Base-by-base conservation (phyloP, 2,888 invertebrate genomes). In the Agrotis segetum region DNA sequence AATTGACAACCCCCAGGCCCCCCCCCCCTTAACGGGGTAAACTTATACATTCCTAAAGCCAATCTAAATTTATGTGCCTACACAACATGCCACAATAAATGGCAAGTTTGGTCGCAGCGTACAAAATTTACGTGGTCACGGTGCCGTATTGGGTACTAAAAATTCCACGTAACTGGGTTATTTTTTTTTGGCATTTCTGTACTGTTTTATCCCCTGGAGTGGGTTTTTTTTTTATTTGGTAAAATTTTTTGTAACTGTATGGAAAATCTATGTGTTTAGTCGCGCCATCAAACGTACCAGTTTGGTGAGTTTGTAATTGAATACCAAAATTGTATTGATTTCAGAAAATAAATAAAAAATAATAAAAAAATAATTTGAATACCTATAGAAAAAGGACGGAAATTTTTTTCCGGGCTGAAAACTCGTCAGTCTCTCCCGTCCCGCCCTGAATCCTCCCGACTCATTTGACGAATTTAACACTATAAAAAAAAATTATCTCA, bases 61-160 rank as follows among this genome's bases (percentile, higher is more conserved):
- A 83, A 81, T 83, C 83, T 81, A 83, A 79, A 83, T 83, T 83
- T 71, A 79, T 58, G 71, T 67, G n/a, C 34, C 56, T 34, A 56
- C 61, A 59, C 71, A 34, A 65, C 60, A 61, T 44, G 52, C 55
- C 49, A 62, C 73, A 34, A 72, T 72, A 76, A 71, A 83, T 83
- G 70, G 76, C 70, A 74, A 66, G 60, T 76, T 74, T 68, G 58
- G 61, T 53, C 56, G 74, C 68, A 50, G 65, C 81, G 68, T 83
- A 62, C 66, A 79, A 81, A 68, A 79, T 83, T 67, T 81, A 83
- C 76, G 71, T 62, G 52, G 75, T 58, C 17, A 63, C 81, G 67
- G 73, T 62, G 64, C 56, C 50, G 79, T 50, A 83, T 72, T 77
- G 66, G 17, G 44, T 66, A 59, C 56, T 71, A 74, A 76, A 81